Evolutionary conservation across 2,888 invertebrate genomes (phyloP), one percentile per base, ranked within the genome.

Genomic region (Ophioninae sp.): DNA sequence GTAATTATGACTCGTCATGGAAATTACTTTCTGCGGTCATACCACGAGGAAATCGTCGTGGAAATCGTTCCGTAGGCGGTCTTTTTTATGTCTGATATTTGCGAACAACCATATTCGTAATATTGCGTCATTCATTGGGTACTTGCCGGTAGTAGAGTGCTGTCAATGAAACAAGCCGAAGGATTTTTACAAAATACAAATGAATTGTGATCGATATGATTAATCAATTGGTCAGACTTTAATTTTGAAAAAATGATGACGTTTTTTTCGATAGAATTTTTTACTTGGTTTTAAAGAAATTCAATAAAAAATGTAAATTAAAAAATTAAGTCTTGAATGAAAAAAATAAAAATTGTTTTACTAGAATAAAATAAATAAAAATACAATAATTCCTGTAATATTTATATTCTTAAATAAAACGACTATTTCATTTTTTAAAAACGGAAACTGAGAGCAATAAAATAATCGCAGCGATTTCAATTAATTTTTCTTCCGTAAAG

Each of bases 1-100:
- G 79, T 70, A 82, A 83, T 83, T 73, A 83, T 59, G 72, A 79
- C 73, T 76, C 70, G 73, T 83, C 83, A 30, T 73, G 61, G 62
- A 81, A 78, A 81, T 83, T 64, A 83, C 68, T 69, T 69, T 72
- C 59, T 75, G 79, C 39, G 74, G 72, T 68, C 21, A 20, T 83
- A 79, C 57, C 56, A 21, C 57, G 57, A 76, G 57, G 21, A 75
- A 82, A 70, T 7, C 50, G 23, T 68, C 64, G 10, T 50, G 56
- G 13, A 17, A 23, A 72, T 41, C n/a, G n/a, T 68, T 70, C 13
- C 23, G 50, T 44, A 10, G 20, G 13, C 41, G 39, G 70, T 70
- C 10, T 8, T 39, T 68, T 23, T 57, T 50, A 39, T 37, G 6
- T 77, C 50, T 62, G 21, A 50, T 70, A n/a, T 56, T 68, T 68